A percentile compares a stretch with the other conserved stretches of the same genome.
Evolutionary conservation across 2,888 invertebrate species (phyloP).

Genomic region (Andrena bicolor): DNA sequence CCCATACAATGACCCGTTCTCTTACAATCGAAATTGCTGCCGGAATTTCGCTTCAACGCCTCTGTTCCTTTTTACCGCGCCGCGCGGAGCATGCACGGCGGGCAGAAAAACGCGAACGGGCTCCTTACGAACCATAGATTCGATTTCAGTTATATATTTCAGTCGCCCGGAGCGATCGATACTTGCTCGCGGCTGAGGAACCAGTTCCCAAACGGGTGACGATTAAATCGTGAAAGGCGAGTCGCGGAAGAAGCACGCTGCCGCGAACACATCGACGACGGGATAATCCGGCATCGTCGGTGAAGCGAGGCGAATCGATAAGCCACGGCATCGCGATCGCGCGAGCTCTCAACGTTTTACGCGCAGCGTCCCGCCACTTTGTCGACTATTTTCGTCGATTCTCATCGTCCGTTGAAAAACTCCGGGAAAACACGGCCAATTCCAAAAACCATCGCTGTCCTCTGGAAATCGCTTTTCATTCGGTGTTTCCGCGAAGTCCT

Average conservation of each 20-base stretch:
- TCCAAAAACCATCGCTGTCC: conserved; percentile 20
- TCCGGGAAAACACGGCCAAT: conserved; percentile 39
- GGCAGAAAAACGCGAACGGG: background rate
- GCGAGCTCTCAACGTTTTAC: conserved; percentile 51
- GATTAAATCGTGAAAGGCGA: conserved; percentile 68
- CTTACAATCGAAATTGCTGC: background rate
- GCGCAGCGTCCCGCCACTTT: conserved; percentile 37
- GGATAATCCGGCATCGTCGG: conserved; percentile 69
- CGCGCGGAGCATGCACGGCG: background rate
- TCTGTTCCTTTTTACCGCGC: conserved; percentile 8
- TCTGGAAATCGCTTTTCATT: conserved; percentile 22
- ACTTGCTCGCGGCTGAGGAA: too few relatives aligned
- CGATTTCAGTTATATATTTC: background rate
- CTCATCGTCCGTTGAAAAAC: conserved; percentile 35
- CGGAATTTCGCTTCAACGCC: background rate
- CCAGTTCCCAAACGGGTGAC: conserved; percentile 9
- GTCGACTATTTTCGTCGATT: conserved; percentile 54
- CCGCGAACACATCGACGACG: conserved; percentile 68
- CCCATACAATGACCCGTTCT: background rate
- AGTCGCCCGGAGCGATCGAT: background rate
- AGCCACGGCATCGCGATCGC: conserved; percentile 63
- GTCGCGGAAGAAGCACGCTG: conserved; percentile 61
- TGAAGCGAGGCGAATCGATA: conserved; percentile 70
- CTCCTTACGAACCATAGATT: background rate
- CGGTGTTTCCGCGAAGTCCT: conserved; percentile 7